Base-by-base conservation (phyloP, 2,888 invertebrate species). In the Nomada fabriciana region DNA sequence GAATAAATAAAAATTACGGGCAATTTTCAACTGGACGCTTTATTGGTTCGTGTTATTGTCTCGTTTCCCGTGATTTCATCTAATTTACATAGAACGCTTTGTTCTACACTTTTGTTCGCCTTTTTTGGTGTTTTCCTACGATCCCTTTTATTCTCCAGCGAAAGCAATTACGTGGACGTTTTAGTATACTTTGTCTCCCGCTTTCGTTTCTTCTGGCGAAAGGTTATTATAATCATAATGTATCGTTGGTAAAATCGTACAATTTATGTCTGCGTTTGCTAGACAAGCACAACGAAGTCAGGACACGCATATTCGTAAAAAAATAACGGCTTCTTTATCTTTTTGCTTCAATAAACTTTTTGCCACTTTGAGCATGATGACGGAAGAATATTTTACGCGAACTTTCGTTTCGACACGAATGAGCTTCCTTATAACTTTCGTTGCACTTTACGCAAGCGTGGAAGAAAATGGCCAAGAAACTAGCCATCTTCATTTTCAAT, bases 321-420 rank as follows among this genome's bases (percentile, higher is more conserved):
- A 15, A 7, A 7, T 36, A 7, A 23, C 23, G 13, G 7, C 9
- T 43, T 1, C 15, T 20, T 20, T 2, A 2, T 23, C 2, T n/a
- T 4, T 2, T 18, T 20, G 20, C 36, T 23, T 7, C 25, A 11
- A 47, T 60, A 50, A 61, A 61, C 18, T 3, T 23, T 10, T 5
- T 36, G 50, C 20, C 63, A 81, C 64, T 69, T 60, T n/a, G 67
- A 63, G 52, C 52, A 42, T 2, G 76, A 29, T 3, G 50, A 42
- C 23, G 42, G 25, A 13, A 20, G 71, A 67, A 76, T 63, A 67
- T 71, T 13, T 70, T 52, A 52, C 43, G 55, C 50, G 20, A 79
- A 79, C 73, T 84, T 84, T 60, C 29, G 61, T 9, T 65, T 47
- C 23, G 73, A 68, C 63, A 25, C 57, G 68, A 47, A 69, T 52